These are phyloP conservation scores for Odontesthes bonariensis DNA, from an alignment of 2,113 vertebrate species.

Conservation along the genomic window DNA sequence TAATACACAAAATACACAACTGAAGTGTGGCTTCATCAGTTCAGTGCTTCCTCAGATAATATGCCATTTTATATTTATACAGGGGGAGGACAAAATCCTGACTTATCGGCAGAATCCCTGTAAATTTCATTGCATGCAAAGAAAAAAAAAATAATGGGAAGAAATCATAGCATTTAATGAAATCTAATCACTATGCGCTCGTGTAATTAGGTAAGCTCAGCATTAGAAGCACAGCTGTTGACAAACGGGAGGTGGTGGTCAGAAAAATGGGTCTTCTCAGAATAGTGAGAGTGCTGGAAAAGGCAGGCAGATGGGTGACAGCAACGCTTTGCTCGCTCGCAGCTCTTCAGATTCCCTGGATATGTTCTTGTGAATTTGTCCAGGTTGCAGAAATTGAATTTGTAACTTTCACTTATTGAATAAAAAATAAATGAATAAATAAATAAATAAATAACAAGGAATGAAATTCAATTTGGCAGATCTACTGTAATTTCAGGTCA, in stretches of 20 bases:
- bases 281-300: constrained; percentile 1
- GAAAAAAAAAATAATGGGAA: background rate
- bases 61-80: no score
- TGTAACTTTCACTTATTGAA: no score
- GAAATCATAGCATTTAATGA: constrained; percentile 6
- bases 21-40: no score
- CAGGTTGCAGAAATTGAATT: no score
- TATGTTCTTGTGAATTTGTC: no score
- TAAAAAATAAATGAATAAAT: no score
- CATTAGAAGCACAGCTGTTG: constrained; percentile 15
- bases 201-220: constrained; percentile 13
- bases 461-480: no score
- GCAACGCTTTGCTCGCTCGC: background rate
- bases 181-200: constrained; percentile 19
- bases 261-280: constrained; percentile 12
- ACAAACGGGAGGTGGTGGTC: constrained; percentile 15
- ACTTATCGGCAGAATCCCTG: background rate
- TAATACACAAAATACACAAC: no score
- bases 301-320: constrained; percentile 16
- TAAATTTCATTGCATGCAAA: background rate
- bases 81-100: background rate
- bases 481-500: no score
- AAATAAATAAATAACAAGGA: background rate
- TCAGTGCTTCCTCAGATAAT: no score
- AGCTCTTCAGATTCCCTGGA: background rate